These are phyloP conservation scores for Hemithea aestivaria DNA, from an alignment of 2,888 invertebrate genomes.

Conservation along the genomic window DNA sequence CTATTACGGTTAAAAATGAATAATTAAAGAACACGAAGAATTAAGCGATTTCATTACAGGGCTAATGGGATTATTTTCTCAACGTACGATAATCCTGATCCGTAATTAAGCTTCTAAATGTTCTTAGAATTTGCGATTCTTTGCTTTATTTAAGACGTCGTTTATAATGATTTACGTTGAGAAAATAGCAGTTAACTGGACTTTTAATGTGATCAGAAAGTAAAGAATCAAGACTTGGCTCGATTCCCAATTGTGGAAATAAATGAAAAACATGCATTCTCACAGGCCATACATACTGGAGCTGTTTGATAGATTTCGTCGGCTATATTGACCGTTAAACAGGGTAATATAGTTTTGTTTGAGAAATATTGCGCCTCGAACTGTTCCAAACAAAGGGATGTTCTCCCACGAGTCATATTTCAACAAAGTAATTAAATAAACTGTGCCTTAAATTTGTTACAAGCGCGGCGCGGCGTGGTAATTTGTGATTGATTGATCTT, in stretches of 20 bases:
- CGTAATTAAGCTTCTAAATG: conserved; percentile 36
- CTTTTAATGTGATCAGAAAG: conserved; percentile 21
- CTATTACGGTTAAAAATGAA: too few relatives aligned
- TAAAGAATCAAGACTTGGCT: conserved; percentile 28
- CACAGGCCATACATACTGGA: conserved; percentile 21
- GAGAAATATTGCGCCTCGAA: conserved; percentile 12
- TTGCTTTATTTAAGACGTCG: conserved; percentile 27
- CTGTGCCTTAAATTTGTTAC: conserved; percentile 30
- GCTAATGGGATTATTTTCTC: conserved; percentile 3
- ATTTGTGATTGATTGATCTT: conserved; percentile 34
- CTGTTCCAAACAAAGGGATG: conserved; percentile 21
- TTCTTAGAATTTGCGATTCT: conserved; percentile 27
- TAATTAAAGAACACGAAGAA: too few relatives aligned
- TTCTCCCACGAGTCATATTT: conserved; percentile 9
- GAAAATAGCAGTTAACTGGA: conserved; percentile 22
- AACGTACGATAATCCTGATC: conserved; percentile 24
- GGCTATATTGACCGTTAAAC: conserved; percentile 12
- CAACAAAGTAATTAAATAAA: conserved; percentile 36
- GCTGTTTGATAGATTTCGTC: conserved; percentile 10
- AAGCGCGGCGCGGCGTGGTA: conserved; percentile 23
- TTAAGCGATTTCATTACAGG: not conserved
- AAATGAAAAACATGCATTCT: conserved; percentile 26
- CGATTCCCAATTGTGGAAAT: conserved; percentile 25
- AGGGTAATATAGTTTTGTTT: too few relatives aligned
- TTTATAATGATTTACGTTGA: conserved; percentile 28